A percentile compares a stretch with the other conserved stretches of the same genome.
These are phyloP conservation scores for Kryphioiulus occultus DNA, from an alignment of 2,888 invertebrate genomes.

Conservation along the genomic window DNA sequence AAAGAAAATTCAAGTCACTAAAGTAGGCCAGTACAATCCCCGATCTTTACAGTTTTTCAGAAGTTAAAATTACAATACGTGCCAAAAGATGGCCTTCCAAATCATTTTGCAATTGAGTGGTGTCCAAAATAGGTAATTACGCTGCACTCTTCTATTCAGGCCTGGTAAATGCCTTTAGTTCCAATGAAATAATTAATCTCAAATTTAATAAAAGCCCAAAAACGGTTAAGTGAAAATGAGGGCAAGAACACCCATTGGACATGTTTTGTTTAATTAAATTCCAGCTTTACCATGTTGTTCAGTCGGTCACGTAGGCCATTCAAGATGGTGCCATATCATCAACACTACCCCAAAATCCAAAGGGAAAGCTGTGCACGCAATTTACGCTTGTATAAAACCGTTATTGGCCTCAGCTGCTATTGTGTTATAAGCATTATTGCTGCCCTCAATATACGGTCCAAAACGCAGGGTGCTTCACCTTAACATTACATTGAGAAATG, in stretches of 20 bases:
- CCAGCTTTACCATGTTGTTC: background rate
- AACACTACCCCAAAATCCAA: background rate
- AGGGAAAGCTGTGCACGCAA: background rate
- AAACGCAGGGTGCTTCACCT: background rate
- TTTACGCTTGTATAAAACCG: background rate
- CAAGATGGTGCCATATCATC: background rate
- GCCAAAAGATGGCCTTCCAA: background rate
- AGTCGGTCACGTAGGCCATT: background rate
- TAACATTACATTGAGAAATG: no score
- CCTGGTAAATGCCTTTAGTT: background rate
- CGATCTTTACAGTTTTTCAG: background rate
- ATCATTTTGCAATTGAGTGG: slow-evolving; percentile 5
- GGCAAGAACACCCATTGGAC: background rate
- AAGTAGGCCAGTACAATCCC: background rate
- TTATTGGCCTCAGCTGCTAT: background rate
- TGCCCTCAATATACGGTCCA: background rate
- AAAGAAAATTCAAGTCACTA: background rate
- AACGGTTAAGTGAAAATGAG: background rate
- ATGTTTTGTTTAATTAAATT: background rate
- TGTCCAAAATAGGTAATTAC: background rate
- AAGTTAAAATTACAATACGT: background rate
- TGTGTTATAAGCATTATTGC: background rate
- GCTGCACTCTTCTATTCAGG: background rate
- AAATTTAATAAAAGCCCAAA: background rate
- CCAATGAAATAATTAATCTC: background rate